Percentiles rank a stretch among this genome's conserved stretches.
phyloP scores from a whole-genome alignment of 1,140 invertebrate genomes.

The Maniola jurtina region DNA sequence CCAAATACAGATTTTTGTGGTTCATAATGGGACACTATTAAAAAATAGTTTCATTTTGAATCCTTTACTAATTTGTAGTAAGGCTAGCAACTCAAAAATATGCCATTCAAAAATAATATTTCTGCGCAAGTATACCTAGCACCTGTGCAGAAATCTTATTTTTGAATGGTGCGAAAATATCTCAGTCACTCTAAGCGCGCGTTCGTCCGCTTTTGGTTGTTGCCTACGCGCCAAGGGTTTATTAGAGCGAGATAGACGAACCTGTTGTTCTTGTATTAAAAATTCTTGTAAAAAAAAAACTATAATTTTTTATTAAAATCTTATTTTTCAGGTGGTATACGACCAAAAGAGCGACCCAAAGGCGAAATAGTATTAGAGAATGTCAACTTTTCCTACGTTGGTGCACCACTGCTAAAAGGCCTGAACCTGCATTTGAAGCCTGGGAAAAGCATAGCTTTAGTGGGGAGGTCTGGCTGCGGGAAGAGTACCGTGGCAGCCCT shows the following conservation, averaged over 20 bases:
- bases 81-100: no score
- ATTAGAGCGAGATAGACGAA: no score
- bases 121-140: no score
- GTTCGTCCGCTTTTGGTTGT: no score
- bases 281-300: no score
- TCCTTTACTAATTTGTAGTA: no score
- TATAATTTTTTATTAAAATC: slow-evolving; percentile 29
- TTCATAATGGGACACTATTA: no score
- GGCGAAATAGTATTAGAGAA: slow-evolving; percentile 87
- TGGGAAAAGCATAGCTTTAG: slow-evolving; percentile 88
- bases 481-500: slow-evolving; percentile 90
- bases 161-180: no score
- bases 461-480: slow-evolving; percentile 91
- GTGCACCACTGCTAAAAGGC: slow-evolving; percentile 77
- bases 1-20: background rate
- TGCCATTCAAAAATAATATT: no score
- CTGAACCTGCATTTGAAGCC: slow-evolving; percentile 85
- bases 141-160: background rate
- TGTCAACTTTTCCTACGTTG: slow-evolving; percentile 82
- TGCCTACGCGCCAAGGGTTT: background rate
- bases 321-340: slow-evolving; percentile 77
- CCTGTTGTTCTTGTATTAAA: no score
- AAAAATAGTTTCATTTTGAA: no score
- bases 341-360: slow-evolving; percentile 70
- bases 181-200: no score